phyloP scores from a whole-genome alignment of 1,140 invertebrate species.

The Drosophila arawakana region DNA sequence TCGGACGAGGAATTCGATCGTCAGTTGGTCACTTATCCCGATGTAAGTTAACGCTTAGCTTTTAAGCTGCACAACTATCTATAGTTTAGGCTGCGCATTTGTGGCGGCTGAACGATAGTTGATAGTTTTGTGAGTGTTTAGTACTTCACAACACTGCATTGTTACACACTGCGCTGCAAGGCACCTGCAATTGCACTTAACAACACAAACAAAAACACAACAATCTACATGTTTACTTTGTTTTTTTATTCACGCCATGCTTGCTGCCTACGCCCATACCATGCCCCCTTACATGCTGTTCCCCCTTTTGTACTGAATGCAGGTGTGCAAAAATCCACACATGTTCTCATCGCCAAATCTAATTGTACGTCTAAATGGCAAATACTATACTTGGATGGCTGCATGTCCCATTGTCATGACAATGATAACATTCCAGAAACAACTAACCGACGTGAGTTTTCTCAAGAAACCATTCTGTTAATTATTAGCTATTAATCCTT shows the following conservation, averaged over 20 bases:
- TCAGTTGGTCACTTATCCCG: slow-evolving; percentile 87
- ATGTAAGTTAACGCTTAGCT: slow-evolving; percentile 68
- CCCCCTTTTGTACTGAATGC: slow-evolving; percentile 20
- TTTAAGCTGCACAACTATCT: slow-evolving; percentile 7
- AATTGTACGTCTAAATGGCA: slow-evolving; percentile 93
- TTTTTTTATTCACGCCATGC: slow-evolving; percentile 33
- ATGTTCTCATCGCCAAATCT: slow-evolving; percentile 93
- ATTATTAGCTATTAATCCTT: background rate
- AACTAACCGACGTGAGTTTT: slow-evolving; percentile 86
- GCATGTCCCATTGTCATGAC: slow-evolving; percentile 95
- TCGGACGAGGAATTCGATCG: slow-evolving; percentile 90
- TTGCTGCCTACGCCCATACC: slow-evolving; percentile 8
- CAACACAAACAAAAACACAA: slow-evolving; percentile 10
- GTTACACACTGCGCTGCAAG: slow-evolving; percentile 44
- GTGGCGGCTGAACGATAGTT: background rate
- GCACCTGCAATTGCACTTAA: slow-evolving; percentile 48
- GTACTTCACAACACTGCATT: slow-evolving; percentile 41
- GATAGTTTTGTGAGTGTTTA: slow-evolving; percentile 38
- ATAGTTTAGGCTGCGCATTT: background rate
- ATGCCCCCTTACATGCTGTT: slow-evolving; percentile 37
- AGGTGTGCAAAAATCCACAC: slow-evolving; percentile 92
- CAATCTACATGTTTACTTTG: background rate
- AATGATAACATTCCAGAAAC: slow-evolving; percentile 92
- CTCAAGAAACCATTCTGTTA: background rate
- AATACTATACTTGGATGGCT: slow-evolving; percentile 95